Percentiles rank a stretch among this genome's conserved stretches.
These are phyloP conservation scores for Zaprionus davidi DNA, from an alignment of 1,140 invertebrate species.

Conservation along the genomic window DNA sequence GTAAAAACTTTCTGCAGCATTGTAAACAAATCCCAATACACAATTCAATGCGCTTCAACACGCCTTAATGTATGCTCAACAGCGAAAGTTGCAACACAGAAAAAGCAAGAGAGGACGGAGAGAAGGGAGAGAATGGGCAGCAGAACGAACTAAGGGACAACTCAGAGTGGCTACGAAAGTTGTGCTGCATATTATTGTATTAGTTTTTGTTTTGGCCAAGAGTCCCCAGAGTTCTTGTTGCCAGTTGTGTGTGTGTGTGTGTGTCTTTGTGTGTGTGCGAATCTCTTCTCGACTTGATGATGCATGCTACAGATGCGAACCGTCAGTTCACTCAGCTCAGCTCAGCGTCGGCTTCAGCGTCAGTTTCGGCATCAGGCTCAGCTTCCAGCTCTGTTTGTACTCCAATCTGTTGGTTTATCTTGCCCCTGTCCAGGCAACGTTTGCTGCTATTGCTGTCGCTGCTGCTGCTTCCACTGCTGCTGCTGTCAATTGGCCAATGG, in stretches of 20 bases:
- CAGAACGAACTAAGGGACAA: slow-evolving; percentile 3
- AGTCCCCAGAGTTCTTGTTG: slow-evolving; percentile 34
- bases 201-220: slow-evolving; percentile 59
- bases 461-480: slow-evolving; percentile 21
- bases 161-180: slow-evolving; percentile 58
- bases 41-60: slow-evolving; percentile 82
- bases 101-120: slow-evolving; percentile 14
- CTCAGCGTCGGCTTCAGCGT: slow-evolving; percentile 12
- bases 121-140: not conserved
- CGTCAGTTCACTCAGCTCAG: slow-evolving; percentile 34
- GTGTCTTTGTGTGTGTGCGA: slow-evolving; percentile 3
- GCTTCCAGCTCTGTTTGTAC: slow-evolving; percentile 41
- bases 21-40: slow-evolving; percentile 82
- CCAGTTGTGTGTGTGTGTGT: slow-evolving; percentile 12
- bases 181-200: slow-evolving; percentile 76
- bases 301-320: slow-evolving; percentile 47
- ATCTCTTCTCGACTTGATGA: slow-evolving; percentile 52
- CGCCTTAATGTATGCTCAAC: slow-evolving; percentile 76
- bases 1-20: slow-evolving; percentile 80
- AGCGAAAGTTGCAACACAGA: slow-evolving; percentile 47
- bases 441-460: slow-evolving; percentile 9
- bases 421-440: slow-evolving; percentile 26
- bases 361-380: slow-evolving; percentile 13
- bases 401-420: slow-evolving; percentile 61
- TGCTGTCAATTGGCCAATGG: slow-evolving; percentile 72